These are phyloP conservation scores for Zygogramma bicolorata DNA, from an alignment of 2,888 invertebrate species.

Conservation along the genomic window DNA sequence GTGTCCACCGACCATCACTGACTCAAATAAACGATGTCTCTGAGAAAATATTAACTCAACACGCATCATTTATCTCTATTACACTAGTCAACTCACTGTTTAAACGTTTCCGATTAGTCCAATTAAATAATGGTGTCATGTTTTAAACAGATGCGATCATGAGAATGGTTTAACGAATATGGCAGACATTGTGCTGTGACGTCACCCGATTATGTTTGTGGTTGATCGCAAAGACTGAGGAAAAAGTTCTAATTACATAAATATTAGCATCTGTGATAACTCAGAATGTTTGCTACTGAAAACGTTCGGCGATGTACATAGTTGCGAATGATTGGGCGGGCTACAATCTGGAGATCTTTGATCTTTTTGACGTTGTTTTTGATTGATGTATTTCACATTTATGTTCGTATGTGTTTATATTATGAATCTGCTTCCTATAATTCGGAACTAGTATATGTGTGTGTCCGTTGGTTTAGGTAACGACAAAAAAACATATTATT, in stretches of 20 bases:
- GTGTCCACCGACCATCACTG: background rate
- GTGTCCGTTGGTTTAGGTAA: background rate
- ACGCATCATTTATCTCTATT: constrained; percentile 26
- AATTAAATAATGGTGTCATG: constrained; percentile 45
- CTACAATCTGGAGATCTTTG: constrained; percentile 1
- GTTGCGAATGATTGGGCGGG: background rate
- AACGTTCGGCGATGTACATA: background rate
- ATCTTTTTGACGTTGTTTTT: background rate
- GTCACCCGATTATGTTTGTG: constrained; percentile 22
- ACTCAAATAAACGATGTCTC: constrained; percentile 3
- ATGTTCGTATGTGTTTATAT: background rate
- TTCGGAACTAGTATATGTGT: background rate
- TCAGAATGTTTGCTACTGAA: background rate
- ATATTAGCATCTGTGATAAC: constrained; percentile 14
- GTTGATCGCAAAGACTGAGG: background rate
- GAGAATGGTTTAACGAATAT: constrained; percentile 42
- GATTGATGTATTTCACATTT: background rate
- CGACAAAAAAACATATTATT: background rate
- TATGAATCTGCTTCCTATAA: background rate
- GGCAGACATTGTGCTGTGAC: constrained; percentile 34
- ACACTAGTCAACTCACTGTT: constrained; percentile 29
- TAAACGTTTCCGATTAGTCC: constrained; percentile 41
- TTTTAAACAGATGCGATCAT: constrained; percentile 46
- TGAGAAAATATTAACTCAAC: background rate
- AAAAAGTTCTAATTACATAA: constrained; percentile 14